Conservation (phyloP, 2,888 invertebrate species). For the Himalopsyche japonica region DNA sequence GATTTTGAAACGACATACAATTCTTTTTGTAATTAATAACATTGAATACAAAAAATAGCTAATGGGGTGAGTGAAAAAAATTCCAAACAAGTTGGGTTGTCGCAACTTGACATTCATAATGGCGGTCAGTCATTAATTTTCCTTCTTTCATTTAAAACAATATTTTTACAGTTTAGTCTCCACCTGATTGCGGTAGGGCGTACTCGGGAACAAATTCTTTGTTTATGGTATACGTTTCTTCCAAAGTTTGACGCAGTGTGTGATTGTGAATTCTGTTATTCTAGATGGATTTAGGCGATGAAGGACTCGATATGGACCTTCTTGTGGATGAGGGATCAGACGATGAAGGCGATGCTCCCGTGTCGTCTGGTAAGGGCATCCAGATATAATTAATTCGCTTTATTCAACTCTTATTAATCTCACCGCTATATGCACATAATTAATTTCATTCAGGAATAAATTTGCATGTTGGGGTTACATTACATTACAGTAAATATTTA, state of each 20-base stretch:
- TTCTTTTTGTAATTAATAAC: conserved; percentile 45
- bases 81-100: conserved; percentile 56
- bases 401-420: background rate
- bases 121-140: conserved; percentile 51
- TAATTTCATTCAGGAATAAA: background rate
- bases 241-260: background rate
- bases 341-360: conserved; percentile 70
- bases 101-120: conserved; percentile 59
- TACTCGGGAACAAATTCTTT: background rate
- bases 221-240: background rate
- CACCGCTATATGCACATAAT: background rate
- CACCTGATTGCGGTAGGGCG: background rate
- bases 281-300: conserved; percentile 46
- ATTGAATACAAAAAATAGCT: conserved; percentile 49
- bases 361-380: conserved; percentile 52
- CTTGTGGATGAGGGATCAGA: conserved; percentile 76
- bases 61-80: conserved; percentile 53
- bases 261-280: conserved; percentile 11
- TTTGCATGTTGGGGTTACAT: background rate
- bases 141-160: background rate
- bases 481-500: background rate
- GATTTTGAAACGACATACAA: conserved; percentile 15
- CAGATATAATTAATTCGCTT: background rate
- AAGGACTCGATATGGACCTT: conserved; percentile 69
- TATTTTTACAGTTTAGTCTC: background rate